Conservation (phyloP, 2,888 invertebrate species). For the Himalopsyche kuldschensis region DNA sequence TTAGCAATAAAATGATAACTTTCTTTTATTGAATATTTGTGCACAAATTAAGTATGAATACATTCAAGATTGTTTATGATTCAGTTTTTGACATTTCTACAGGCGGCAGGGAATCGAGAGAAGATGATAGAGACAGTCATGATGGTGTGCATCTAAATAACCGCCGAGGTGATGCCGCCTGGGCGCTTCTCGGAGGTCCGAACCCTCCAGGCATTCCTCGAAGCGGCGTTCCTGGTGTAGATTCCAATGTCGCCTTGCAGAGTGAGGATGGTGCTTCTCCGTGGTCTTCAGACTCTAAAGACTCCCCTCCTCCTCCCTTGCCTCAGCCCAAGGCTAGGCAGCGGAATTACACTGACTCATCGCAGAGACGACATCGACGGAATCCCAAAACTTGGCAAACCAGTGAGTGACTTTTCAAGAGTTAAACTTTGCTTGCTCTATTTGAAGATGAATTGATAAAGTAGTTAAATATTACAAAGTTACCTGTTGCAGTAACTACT, state of each 20-base stretch:
- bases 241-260: background rate
- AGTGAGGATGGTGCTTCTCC: constrained; percentile 63
- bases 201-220: constrained; percentile 28
- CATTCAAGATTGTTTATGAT: too few relatives aligned
- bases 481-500: too few relatives aligned
- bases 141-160: background rate
- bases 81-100: too few relatives aligned
- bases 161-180: constrained; percentile 39
- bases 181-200: constrained; percentile 38
- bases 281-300: constrained; percentile 78
- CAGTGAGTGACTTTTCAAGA: constrained; percentile 42
- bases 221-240: constrained; percentile 42
- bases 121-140: constrained; percentile 42
- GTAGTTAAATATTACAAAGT: too few relatives aligned
- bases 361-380: constrained; percentile 33
- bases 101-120: constrained; percentile 43
- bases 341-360: constrained; percentile 38
- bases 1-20: too few relatives aligned
- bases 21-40: too few relatives aligned
- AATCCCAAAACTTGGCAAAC: constrained; percentile 41
- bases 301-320: constrained; percentile 47
- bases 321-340: constrained; percentile 28
- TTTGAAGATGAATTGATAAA: too few relatives aligned
- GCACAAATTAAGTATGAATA: too few relatives aligned
- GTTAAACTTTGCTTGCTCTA: too few relatives aligned